Evolutionary conservation across 2,113 vertebrate genomes (phyloP), one percentile per base, ranked within the genome.

Genomic region (Xerus inauris): DNA sequence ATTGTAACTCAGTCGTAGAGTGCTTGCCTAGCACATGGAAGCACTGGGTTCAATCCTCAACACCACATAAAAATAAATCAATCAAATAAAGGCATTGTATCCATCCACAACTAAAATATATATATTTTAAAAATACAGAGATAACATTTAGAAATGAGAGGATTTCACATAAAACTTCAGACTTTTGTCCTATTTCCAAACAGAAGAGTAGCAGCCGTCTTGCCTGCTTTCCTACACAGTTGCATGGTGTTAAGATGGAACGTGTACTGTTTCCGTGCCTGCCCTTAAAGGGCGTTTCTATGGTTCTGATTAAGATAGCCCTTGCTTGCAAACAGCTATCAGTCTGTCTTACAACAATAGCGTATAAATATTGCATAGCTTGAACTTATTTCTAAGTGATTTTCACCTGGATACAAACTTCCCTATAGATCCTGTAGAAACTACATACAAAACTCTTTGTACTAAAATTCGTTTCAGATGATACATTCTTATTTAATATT

Each of bases 121-220:
- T n/a, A n/a, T n/a, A n/a, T n/a, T n/a, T n/a, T n/a, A n/a, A 22
- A 62, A 49, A 35, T 32, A 35, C 32, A 90, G 47, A 91, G 24
- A 1, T 45, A 47, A 57, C 30, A 71, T 64, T 76, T 89, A 93
- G 12, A 95, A 62, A 75, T 47, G 40, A 87, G 73, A 92, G 42
- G 4, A 62, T 94, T 77, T n/a, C 67, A 65, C 20, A 32, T 35
- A 71, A 83, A 83, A 67, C 72, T 54, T 89, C 10, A 91, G n/a
- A 95, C 82, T 89, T 82, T 67, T 8, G 17, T 24, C 40, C 59
- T 96, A 45, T 92, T 14, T 5, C 83, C 94, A 89, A 83, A 24
- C 13, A 32, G 80, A 94, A 92, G 45, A 81, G 10, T 47, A 81
- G 11, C 19, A 89, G 24, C 12, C 42, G 38, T 59, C n/a, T 28